phyloP scores from a whole-genome alignment of 2,113 vertebrate species.

The Carassius gibelio region DNA sequence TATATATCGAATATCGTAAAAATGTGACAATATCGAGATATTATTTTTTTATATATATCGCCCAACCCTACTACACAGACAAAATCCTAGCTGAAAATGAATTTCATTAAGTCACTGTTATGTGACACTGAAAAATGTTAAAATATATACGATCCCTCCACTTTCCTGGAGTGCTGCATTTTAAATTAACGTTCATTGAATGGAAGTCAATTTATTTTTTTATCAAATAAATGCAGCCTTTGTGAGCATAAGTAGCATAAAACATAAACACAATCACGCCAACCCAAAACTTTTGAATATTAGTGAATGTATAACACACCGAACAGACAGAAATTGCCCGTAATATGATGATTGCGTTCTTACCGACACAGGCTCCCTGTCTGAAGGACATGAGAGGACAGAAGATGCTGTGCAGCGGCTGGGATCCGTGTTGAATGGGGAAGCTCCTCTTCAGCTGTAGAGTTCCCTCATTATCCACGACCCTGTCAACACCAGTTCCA shows the following conservation, averaged over 20 bases:
- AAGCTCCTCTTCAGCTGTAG: constrained; percentile 90
- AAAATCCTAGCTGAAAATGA: not conserved
- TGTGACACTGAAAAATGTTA: too few relatives aligned
- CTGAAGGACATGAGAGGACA: constrained; percentile 96
- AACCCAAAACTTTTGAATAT: not conserved
- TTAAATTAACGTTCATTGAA: too few relatives aligned
- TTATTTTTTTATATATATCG: too few relatives aligned
- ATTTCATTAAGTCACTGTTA: not conserved
- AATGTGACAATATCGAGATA: too few relatives aligned
- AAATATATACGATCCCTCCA: too few relatives aligned
- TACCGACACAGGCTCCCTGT: constrained; percentile 92
- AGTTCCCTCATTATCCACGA: constrained; percentile 90
- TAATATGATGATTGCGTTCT: constrained; percentile 47
- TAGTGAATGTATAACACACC: not conserved
- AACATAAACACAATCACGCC: not conserved
- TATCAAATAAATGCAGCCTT: not conserved
- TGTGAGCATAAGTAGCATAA: not conserved
- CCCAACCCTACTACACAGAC: not conserved
- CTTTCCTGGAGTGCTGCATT: too few relatives aligned
- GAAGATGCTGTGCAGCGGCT: constrained; percentile 90
- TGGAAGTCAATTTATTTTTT: not conserved
- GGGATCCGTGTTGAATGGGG: constrained; percentile 85
- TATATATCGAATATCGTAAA: too few relatives aligned
- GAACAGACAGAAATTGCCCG: not conserved
- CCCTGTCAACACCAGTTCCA: constrained; percentile 70